phyloP scores from a whole-genome alignment of 1,140 invertebrate species.

The Magallana gigas region DNA sequence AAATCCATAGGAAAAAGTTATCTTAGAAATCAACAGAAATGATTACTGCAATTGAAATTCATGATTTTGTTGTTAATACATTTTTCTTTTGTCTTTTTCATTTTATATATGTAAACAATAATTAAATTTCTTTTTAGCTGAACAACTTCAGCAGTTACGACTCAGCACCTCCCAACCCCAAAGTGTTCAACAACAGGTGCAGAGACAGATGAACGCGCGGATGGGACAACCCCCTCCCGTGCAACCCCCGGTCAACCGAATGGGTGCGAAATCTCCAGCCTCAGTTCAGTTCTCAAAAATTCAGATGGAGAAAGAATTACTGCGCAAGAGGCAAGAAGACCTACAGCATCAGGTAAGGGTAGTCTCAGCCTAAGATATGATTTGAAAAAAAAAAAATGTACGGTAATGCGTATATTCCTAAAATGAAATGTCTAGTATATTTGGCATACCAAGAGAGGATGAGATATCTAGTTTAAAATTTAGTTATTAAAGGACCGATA shows the following conservation, averaged over 20 bases:
- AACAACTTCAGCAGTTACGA: conserved; percentile 62
- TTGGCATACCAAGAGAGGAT: too few relatives aligned
- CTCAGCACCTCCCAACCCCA: conserved; percentile 33
- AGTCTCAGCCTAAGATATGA: too few relatives aligned
- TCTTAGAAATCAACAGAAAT: too few relatives aligned
- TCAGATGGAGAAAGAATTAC: conserved; percentile 89
- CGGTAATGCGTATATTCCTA: too few relatives aligned
- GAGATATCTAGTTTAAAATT: too few relatives aligned
- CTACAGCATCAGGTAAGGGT: conserved; percentile 88
- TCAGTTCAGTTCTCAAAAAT: conserved; percentile 81
- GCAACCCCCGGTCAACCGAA: conserved; percentile 44
- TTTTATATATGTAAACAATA: too few relatives aligned
- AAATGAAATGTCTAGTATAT: too few relatives aligned
- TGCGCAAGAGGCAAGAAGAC: conserved; percentile 93
- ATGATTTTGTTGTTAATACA: not conserved
- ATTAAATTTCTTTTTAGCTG: conserved; percentile 41
- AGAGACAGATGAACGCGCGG: conserved; percentile 67
- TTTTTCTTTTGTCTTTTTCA: not conserved
- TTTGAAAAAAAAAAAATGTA: too few relatives aligned
- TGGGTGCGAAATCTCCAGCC: conserved; percentile 31
- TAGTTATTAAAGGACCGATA: too few relatives aligned
- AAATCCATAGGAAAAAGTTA: too few relatives aligned
- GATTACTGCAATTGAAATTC: not conserved
- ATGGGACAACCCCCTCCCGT: conserved; percentile 72
- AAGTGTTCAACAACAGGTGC: conserved; percentile 7